Conservation (phyloP, 37 sponge, comb jelly and placozoan genomes). For the Diacarnus erythraeanus region DNA sequence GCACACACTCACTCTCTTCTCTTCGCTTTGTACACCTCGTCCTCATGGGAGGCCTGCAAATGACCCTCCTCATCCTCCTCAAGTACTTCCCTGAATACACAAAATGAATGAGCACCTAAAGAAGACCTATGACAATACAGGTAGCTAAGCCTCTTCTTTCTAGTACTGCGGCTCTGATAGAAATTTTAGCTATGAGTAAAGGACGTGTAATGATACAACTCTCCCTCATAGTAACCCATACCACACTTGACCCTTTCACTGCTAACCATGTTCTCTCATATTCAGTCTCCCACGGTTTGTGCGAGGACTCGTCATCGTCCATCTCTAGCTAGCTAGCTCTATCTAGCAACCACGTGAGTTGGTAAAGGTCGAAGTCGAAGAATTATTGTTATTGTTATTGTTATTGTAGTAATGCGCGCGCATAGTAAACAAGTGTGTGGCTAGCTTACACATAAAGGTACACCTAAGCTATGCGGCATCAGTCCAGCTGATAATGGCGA, state of each 20-base stretch:
- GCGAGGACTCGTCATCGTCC: constrained; percentile 66
- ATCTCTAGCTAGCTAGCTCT: background rate
- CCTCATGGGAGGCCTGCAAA: constrained; percentile 38
- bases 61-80: constrained; percentile 60
- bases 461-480: too few relatives aligned
- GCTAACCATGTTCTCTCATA: constrained; percentile 84
- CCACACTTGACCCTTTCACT: too few relatives aligned
- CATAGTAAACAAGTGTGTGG: too few relatives aligned
- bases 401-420: too few relatives aligned
- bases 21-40: constrained; percentile 55
- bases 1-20: constrained; percentile 48
- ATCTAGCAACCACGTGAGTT: too few relatives aligned
- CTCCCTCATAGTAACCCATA: too few relatives aligned
- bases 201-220: too few relatives aligned
- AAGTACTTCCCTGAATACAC: constrained; percentile 57
- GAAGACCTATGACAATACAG: background rate
- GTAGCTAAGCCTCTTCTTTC: background rate
- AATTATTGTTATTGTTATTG: too few relatives aligned
- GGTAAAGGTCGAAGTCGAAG: too few relatives aligned
- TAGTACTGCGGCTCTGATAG: background rate
- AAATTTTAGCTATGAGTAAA: too few relatives aligned
- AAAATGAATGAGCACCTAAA: background rate
- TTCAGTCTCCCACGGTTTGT: constrained; percentile 76
- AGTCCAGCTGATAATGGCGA: too few relatives aligned
- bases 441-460: too few relatives aligned